These are phyloP conservation scores for Drosophila trichaetosa DNA, from an alignment of 2,888 invertebrate species.

Conservation along the genomic window DNA sequence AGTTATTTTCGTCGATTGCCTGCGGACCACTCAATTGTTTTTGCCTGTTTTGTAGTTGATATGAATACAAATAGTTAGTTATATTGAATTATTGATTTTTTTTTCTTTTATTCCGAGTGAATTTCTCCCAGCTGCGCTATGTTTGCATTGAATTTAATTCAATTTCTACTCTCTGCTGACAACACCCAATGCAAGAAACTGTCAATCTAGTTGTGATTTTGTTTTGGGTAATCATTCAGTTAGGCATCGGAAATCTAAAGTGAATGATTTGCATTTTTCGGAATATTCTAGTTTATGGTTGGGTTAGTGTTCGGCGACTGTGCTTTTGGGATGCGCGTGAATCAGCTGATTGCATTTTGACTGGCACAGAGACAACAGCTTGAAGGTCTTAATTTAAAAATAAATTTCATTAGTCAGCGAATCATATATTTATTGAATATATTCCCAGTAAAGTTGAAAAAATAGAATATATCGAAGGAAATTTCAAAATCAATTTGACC, in stretches of 20 bases:
- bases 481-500: neutral
- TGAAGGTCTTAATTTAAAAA: slow-evolving; percentile 47
- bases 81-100: slow-evolving; percentile 10
- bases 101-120: neutral
- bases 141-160: slow-evolving; percentile 17
- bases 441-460: neutral
- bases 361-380: slow-evolving; percentile 38
- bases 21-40: slow-evolving; percentile 27
- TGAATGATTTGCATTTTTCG: slow-evolving; percentile 52
- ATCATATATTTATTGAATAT: neutral
- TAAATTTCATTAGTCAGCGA: slow-evolving; percentile 18
- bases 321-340: slow-evolving; percentile 28
- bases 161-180: slow-evolving; percentile 2
- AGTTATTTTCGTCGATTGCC: slow-evolving; percentile 41
- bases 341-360: slow-evolving; percentile 51
- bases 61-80: slow-evolving; percentile 28
- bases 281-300: slow-evolving; percentile 10
- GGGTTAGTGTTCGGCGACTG: slow-evolving; percentile 12
- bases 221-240: slow-evolving; percentile 58
- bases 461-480: neutral
- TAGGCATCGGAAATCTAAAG: slow-evolving; percentile 37
- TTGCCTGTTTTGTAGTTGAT: slow-evolving; percentile 33
- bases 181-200: slow-evolving; percentile 25
- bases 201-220: slow-evolving; percentile 58
- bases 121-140: slow-evolving; percentile 26